These are phyloP conservation scores for Cyclura pinguis DNA, from an alignment of 2,797 vertebrate genomes.

Conservation along the genomic window DNA sequence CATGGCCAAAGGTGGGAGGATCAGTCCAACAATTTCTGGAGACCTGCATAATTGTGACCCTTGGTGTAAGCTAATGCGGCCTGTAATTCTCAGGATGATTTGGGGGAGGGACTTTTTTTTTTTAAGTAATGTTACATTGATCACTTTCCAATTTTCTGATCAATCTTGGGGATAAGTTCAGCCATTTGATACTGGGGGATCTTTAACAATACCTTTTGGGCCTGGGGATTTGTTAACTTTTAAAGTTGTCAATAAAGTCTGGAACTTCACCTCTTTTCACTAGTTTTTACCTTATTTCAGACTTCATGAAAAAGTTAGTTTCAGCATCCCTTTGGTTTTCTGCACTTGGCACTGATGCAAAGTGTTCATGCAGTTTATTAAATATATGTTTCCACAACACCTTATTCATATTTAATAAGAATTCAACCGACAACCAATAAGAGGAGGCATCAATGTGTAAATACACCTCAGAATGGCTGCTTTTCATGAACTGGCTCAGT, in stretches of 20 bases:
- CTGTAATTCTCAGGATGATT: too few relatives aligned
- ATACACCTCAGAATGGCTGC: neutral
- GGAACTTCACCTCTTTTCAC: neutral
- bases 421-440: neutral
- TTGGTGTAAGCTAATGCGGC: too few relatives aligned
- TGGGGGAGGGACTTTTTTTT: too few relatives aligned
- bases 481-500: neutral
- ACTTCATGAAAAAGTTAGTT: neutral
- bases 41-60: too few relatives aligned
- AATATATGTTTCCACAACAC: neutral
- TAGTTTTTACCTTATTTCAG: neutral
- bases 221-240: neutral
- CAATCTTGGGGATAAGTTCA: neutral
- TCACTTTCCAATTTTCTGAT: neutral
- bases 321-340: neutral
- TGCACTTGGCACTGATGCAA: neutral
- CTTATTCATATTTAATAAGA: neutral
- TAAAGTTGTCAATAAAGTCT: neutral
- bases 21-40: too few relatives aligned
- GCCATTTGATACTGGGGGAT: neutral
- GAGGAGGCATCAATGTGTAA: neutral
- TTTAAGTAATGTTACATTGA: too few relatives aligned
- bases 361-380: neutral
- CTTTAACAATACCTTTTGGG: neutral
- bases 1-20: too few relatives aligned